Evolutionary conservation across 2,113 vertebrate genomes (phyloP), one percentile per base, ranked within the genome.

Genomic region (Cichladusa arquata): DNA sequence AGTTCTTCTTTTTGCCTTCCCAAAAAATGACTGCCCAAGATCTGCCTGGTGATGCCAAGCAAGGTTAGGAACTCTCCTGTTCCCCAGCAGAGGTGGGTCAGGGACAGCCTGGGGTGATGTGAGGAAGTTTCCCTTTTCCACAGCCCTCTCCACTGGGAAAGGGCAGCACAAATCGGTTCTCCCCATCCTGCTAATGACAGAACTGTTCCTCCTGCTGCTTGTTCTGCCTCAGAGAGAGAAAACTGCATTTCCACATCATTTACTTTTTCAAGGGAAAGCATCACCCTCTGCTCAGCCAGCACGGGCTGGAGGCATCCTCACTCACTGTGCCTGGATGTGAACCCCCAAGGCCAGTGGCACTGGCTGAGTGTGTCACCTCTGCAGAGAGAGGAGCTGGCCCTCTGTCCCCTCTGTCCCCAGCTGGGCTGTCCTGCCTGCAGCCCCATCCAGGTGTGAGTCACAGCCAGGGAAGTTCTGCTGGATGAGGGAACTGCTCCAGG

Each of bases 321-420:
- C 31, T 57, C 22, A 0, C 51, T 18, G 12, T 0, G 28, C 69
- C 12, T 2, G 60, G 26, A 26, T 25, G 4, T 9, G 44, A 28
- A 6, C 2, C 38, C 54, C 69, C 34, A 14, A 72, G 66, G 23
- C 8, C 3, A 19, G 48, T 1, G 51, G 60, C 69, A 58, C 45
- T 8, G 2, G 33, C 23, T 24, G 62, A 2, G 13, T 5, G 0
- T 28, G 85, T 9, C 60, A 73, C 25, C 1, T 2, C 33, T 26
- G 66, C 25, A 29, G 38, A 15, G 4, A 17, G 3, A 17, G 12
- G 24, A 38, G 7, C 58, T 40, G 38, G 45, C 69, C 18, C 33
- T 17, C 6, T 33, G 54, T 62, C 71, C 74, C 76, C 22, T 2
- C 1, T 26, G 89, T 48, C 45, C 29, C 24, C 5, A 1, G 47